A percentile compares a stretch with the other conserved stretches of the same genome.
Conservation (phyloP, 2,888 invertebrate genomes). For the Coelinius sp. region DNA sequence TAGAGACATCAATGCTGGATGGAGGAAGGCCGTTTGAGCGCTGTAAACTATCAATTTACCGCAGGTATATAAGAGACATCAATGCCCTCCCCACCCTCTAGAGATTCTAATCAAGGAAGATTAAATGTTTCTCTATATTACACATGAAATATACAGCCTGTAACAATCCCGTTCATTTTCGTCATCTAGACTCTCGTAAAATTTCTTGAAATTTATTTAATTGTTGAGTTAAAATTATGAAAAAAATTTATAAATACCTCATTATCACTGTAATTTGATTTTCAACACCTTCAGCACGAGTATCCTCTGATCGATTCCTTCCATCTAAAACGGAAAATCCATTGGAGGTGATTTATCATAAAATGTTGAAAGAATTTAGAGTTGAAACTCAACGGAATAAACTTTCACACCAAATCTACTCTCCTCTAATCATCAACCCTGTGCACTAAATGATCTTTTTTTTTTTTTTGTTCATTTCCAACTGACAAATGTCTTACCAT, state of each 20-base stretch:
- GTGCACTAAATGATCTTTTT: slow-evolving; percentile 10
- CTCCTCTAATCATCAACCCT: slow-evolving; percentile 29
- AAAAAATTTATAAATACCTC: neutral
- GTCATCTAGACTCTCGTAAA: slow-evolving; percentile 3
- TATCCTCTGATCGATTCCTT: neutral
- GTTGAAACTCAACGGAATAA: neutral
- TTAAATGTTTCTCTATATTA: neutral
- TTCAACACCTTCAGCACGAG: neutral
- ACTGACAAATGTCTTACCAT: neutral
- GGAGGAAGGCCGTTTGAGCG: slow-evolving; percentile 22
- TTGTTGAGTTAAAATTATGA: neutral
- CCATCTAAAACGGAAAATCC: neutral
- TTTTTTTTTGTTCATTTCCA: neutral
- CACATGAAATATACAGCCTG: neutral
- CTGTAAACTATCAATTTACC: slow-evolving; percentile 24
- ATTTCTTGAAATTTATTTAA: neutral
- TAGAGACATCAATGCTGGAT: slow-evolving; percentile 62
- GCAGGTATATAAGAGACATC: slow-evolving; percentile 38
- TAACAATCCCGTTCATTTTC: slow-evolving; percentile 7
- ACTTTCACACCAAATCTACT: slow-evolving; percentile 18
- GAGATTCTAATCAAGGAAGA: slow-evolving; percentile 4
- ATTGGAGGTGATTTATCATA: slow-evolving; percentile 9
- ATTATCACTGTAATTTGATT: neutral
- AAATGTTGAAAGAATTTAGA: neutral
- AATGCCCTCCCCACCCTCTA: slow-evolving; percentile 33